These are phyloP conservation scores for Luidia sarsii DNA, from an alignment of 53 echinoderm and acorn worm genomes.

Conservation along the genomic window DNA sequence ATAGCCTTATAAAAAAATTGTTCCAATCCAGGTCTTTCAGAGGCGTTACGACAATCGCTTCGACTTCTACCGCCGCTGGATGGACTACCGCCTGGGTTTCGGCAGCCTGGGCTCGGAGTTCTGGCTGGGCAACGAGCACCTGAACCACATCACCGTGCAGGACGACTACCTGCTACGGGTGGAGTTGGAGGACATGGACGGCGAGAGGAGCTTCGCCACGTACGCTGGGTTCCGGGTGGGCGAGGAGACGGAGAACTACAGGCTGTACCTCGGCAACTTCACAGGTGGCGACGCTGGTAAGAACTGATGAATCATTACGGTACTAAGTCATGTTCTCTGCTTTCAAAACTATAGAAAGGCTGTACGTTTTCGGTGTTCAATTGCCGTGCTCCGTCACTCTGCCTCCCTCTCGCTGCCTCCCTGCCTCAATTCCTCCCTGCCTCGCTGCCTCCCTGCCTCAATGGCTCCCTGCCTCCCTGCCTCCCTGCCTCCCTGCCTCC, in stretches of 20 bases:
- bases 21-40: slow-evolving; percentile 45
- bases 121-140: slow-evolving; percentile 61
- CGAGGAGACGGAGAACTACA: slow-evolving; percentile 42
- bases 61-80: slow-evolving; percentile 46
- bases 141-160: slow-evolving; percentile 53
- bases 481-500: no score
- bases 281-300: slow-evolving; percentile 55
- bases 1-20: no score
- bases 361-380: no score
- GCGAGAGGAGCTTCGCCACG: slow-evolving; percentile 22
- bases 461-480: no score
- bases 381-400: no score
- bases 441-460: no score
- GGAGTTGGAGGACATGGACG: slow-evolving; percentile 34
- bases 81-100: slow-evolving; percentile 52
- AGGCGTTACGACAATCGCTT: slow-evolving; percentile 27
- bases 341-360: no score
- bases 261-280: slow-evolving; percentile 38
- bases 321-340: no score
- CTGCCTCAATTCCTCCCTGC: no score
- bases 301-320: no score
- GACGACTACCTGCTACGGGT: slow-evolving; percentile 48
- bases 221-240: slow-evolving; percentile 54
- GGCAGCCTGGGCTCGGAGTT: slow-evolving; percentile 54
- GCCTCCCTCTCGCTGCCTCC: no score